Base-by-base conservation (phyloP, 2,888 invertebrate genomes). In the Agriotes lineatus region DNA sequence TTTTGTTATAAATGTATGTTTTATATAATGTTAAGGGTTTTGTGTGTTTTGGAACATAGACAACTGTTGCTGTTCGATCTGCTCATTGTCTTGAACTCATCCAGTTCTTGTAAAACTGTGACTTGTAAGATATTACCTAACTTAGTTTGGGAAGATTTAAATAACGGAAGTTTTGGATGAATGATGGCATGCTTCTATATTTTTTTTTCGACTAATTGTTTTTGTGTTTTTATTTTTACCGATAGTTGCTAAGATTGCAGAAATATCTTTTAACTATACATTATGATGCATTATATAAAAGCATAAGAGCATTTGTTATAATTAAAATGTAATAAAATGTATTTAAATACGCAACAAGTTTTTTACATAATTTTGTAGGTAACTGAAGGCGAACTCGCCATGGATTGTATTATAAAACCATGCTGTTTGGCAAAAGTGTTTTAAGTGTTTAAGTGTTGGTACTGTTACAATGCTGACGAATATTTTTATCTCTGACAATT, bases 261-360 rank as follows among this genome's bases (percentile, higher is more conserved):
- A 33, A 33, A 33, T 30, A 16, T 33, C 14, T 52, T 33, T 33
- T 30, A 33, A 30, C 3, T 52, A 52, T 45, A 9, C 7, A 45
- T 52, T 45, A 22, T 18, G 18, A 52, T 18, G 9, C 50, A 33
- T 33, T 50, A 4, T 25, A 14, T 14, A 20, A 16, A 50, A 25
- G 10, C n/a, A n/a, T n/a, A n/a, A n/a, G n/a, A n/a, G 14, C 50
- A 30, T 50, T 30, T 52, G 52, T 35, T 52, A 52, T 52, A 30
- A 52, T 52, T 33, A 33, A 14, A 18, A 33, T 18, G 14, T 52
- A 52, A 52, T 52, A 52, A 52, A 52, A 52, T 52, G 52, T 52
- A 33, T 52, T 52, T 52, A 30, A 52, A 18, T 52, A 52, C 12
- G 20, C 25, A 25, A 3, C n/a, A 16, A 3, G 12, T 42, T 12